Evolutionary conservation across 2,113 vertebrate species (phyloP), one percentile per base, ranked within the genome.

Genomic region (Oenanthe melanoleuca): DNA sequence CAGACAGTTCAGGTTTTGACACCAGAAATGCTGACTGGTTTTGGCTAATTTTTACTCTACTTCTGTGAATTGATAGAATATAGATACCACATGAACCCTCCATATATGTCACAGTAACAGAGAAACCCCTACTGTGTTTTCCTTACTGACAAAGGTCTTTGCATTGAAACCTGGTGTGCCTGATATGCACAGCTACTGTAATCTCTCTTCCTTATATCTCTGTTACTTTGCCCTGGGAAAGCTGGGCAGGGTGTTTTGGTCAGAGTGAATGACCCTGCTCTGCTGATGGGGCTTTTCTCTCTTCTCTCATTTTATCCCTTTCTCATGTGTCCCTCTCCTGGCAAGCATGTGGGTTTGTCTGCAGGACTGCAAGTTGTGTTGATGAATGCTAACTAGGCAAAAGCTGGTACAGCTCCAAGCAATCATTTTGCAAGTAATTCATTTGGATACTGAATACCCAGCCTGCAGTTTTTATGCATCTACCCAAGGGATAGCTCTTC

Each of bases 331-430:
- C 42, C 12, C 8, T 78, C 33, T 83, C 33, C 83, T 95, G 75
- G 38, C 91, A 67, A 71, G 38, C 47, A 77, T 33, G 18, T 56
- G 24, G 26, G 12, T 50, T 83, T 57, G 26, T 31, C 66, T 69
- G 60, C 55, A 80, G 61, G 37, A 65, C 70, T 96, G 49, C 37
- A 91, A 83, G 33, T 55, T 2, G 0, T 71, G 38, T 56, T 86
- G 59, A 59, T 94, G 82, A 95, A 94, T 86, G 82, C 38, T 80
- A 88, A 92, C 29, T 23, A 86, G 59, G 24, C 14, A 78, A 96
- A 93, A 80, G 4, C 42, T 93, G 82, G 47, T 94, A 60, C 31
- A 74, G 60, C 26, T 94, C 75, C 82, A 93, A 70, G 80, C 77
- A 86, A 86, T 83, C 11, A 73, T 86, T 93, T 70, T 86, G 8